Evolutionary conservation across 2,888 invertebrate species (phyloP).

Genomic region (Eurytoma adleriae): DNA sequence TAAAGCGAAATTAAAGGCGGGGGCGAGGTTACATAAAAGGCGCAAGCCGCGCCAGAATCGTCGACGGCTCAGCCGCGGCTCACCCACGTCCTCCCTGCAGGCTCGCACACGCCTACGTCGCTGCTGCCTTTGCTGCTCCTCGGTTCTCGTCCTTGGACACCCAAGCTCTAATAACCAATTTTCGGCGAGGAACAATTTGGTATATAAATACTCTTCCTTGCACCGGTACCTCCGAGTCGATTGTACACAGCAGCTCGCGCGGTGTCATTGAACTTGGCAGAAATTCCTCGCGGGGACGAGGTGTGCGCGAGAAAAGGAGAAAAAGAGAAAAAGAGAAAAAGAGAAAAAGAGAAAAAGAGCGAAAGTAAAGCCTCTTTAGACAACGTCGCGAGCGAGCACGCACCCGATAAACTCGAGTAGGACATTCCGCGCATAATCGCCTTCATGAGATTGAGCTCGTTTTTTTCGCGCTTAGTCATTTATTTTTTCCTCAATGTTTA

Average conservation of each 20-base stretch:
- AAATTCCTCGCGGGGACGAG: background rate
- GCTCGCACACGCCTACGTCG: constrained; percentile 52
- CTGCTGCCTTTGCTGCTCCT: background rate
- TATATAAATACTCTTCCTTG: too few relatives aligned
- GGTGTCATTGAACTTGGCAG: background rate
- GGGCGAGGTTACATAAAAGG: constrained; percentile 77
- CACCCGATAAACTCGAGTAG: constrained; percentile 15
- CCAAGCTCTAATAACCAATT: background rate
- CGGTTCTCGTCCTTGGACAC: background rate
- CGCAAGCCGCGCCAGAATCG: constrained; percentile 75
- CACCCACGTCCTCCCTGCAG: constrained; percentile 61
- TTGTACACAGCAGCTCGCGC: background rate
- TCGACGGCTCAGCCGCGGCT: constrained; percentile 4
- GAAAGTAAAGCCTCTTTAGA: constrained; percentile 41
- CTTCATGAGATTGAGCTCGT: constrained; percentile 39
- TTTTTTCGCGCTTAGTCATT: constrained; percentile 6
- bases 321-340: constrained; percentile 45
- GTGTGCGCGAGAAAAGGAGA: constrained; percentile 3
- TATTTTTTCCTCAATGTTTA: background rate
- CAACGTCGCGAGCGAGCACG: constrained; percentile 7
- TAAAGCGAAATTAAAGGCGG: constrained; percentile 53
- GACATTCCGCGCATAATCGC: constrained; percentile 8
- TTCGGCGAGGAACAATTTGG: background rate
- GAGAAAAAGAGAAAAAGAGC: constrained; percentile 36
- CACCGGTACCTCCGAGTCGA: too few relatives aligned